Evolutionary conservation across 2,113 vertebrate species (phyloP), one percentile per base, ranked within the genome.

Genomic region (Panurus biarmicus): DNA sequence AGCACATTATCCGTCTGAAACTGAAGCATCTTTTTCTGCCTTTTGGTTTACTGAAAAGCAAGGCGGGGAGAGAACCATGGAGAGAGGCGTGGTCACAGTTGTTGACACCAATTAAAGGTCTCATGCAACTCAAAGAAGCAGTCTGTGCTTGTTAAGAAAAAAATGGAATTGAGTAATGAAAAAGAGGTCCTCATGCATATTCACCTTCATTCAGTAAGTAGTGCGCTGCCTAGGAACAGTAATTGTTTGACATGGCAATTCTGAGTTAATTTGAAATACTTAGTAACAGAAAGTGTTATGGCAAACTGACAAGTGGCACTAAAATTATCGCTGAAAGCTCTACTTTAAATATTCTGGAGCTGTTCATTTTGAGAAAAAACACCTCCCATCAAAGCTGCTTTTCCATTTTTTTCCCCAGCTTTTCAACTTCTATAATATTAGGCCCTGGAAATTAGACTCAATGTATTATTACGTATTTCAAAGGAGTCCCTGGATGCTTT

Each of bases 31-130:
- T 29, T 44, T 44, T 88, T 47, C 72, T 86, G 40, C 36, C 24
- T 61, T 85, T 33, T 40, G 20, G 7, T 40, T 38, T 29, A 29
- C 29, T 51, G 58, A 44, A 60, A 85, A 72, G 36, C 6, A 54
- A 51, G 22, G 8, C 1, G 4, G 38, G 25, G 5, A 24, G 14
- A 24, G 44, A 60, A 29, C 10, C 1, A 6, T 5, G n/a, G 29
- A 29, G 72, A 56, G 40, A 80, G 36, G 8, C 1, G 0, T 5
- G 64, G n/a, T 26, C 58, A 24, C 8, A 5, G 25, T 35, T 65
- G 13, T 35, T 88, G 53, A 44, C 40, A 31, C 2, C 11, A 54
- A n/a, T 61, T 76, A 56, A 94, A 83, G 57, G 42, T 44, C 53
- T 88, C 35, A 4, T 19, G 29, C 28, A 85, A 50, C 15, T 64